These are phyloP conservation scores for Chironomus tepperi DNA, from an alignment of 1,140 invertebrate genomes.

Conservation along the genomic window DNA sequence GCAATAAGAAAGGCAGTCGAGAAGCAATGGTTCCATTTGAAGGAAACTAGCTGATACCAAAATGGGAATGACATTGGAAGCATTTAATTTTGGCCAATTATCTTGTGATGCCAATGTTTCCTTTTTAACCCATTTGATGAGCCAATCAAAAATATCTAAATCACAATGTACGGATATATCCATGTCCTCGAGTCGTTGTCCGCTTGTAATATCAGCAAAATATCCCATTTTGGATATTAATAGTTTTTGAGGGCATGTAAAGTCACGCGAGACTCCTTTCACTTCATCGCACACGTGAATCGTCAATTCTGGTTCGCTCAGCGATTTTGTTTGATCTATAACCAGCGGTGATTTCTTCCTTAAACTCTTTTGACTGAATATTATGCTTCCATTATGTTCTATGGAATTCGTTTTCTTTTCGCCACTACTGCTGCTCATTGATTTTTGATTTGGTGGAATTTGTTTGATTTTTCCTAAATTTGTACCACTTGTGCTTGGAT, in stretches of 20 bases:
- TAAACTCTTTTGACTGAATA: slow-evolving; percentile 12
- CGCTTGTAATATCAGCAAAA: slow-evolving; percentile 79
- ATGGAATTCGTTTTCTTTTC: neutral
- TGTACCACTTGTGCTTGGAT: neutral
- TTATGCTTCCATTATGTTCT: neutral
- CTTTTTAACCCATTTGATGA: slow-evolving; percentile 89
- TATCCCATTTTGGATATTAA: slow-evolving; percentile 88
- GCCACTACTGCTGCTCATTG: neutral
- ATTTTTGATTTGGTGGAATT: neutral
- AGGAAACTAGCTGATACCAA: slow-evolving; percentile 88
- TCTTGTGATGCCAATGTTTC: slow-evolving; percentile 52
- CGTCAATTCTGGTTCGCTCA: slow-evolving; percentile 52
- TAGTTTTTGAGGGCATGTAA: slow-evolving; percentile 74
- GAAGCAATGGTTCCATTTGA: slow-evolving; percentile 78
- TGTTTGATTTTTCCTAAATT: neutral
- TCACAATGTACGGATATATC: slow-evolving; percentile 95
- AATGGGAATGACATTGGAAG: slow-evolving; percentile 80
- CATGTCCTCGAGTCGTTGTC: slow-evolving; percentile 84
- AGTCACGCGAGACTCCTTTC: slow-evolving; percentile 78
- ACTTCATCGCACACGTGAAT: slow-evolving; percentile 84
- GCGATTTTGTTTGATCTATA: neutral
- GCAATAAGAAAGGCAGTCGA: slow-evolving; percentile 72
- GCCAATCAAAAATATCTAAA: slow-evolving; percentile 87
- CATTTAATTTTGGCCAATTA: slow-evolving; percentile 64
- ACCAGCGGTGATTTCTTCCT: slow-evolving; percentile 14